Percentiles rank a stretch among this genome's conserved stretches.
Conservation (phyloP, 2,888 invertebrate species). For the Agelastica alni region DNA sequence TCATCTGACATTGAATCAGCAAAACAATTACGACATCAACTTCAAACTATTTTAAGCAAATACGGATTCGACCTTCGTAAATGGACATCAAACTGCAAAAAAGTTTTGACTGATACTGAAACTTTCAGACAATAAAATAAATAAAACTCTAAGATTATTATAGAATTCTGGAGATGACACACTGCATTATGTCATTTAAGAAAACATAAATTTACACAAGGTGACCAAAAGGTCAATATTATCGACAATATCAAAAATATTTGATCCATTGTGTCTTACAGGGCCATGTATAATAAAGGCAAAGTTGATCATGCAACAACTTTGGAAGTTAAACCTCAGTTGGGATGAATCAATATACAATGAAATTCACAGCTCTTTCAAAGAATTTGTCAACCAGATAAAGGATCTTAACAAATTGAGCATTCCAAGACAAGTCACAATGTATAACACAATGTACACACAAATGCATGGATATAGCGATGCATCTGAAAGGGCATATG, state of each 20-base stretch:
- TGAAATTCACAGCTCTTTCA: background rate
- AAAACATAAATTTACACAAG: too few species aligned
- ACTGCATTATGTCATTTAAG: too few species aligned
- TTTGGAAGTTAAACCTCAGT: background rate
- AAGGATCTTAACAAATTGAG: slow-evolving; percentile 4
- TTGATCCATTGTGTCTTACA: background rate
- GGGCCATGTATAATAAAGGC: background rate
- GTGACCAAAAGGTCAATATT: too few species aligned
- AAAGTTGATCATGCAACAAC: slow-evolving; percentile 7
- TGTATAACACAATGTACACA: slow-evolving; percentile 4
- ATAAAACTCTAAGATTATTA: too few species aligned
- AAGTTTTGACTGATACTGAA: too few species aligned
- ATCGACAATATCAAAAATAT: background rate
- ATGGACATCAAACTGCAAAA: background rate
- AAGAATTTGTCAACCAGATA: background rate
- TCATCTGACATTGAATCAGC: background rate
- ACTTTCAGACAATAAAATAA: too few species aligned
- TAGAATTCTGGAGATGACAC: too few species aligned
- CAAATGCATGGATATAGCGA: slow-evolving; percentile 33
- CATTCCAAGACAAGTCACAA: slow-evolving; percentile 21
- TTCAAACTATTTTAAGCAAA: background rate
- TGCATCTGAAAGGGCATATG: slow-evolving; percentile 26
- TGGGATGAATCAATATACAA: slow-evolving; percentile 3
- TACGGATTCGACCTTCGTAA: background rate
- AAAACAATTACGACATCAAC: background rate